Evolutionary conservation across 2,888 invertebrate species (phyloP), one percentile per base, ranked within the genome.

Genomic region (Germaria angustata): DNA sequence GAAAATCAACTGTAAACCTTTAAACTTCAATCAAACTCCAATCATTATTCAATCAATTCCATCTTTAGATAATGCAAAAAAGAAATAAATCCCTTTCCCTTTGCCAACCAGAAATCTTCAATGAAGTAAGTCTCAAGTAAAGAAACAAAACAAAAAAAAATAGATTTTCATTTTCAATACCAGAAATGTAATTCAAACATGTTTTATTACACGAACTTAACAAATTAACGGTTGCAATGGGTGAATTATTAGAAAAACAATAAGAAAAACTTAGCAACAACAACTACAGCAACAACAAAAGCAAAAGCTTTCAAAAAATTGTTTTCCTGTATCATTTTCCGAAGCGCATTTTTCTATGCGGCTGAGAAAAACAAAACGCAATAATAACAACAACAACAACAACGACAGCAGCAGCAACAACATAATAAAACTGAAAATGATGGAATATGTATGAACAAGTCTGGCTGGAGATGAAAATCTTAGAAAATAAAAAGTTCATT

Each of bases 181-280:
- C 82, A 76, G 69, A 73, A 81, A 81, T 69, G 71, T 53, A 82
- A 79, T 76, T 79, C 44, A 65, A 66, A 34, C 57, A 57, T 71
- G 63, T 51, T 68, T 51, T 22, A 55, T 76, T 76, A 76, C 65
- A 79, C 71, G 79, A 79, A 82, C 71, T 46, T 76, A 71, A 66
- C 71, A 82, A 82, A 82, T 82, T 82, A 82, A 79, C 82, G 82
- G 75, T 79, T 82, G 75, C 75, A 82, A 71, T 61, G 34, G 66
- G 44, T 75, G 44, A 75, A 65, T 79, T 82, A 75, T 79, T 79
- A 82, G 75, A 73, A 78, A 71, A 80, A 57, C 49, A 63, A 66
- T 32, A 80, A 53, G 63, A 65, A 57, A 77, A 46, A 39, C 15
- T 17, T 6, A 61, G 15, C 41, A 59, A 17, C 22, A 34, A 32